These are phyloP conservation scores for Alethe diademata DNA, from an alignment of 2,113 vertebrate species.

Conservation along the genomic window DNA sequence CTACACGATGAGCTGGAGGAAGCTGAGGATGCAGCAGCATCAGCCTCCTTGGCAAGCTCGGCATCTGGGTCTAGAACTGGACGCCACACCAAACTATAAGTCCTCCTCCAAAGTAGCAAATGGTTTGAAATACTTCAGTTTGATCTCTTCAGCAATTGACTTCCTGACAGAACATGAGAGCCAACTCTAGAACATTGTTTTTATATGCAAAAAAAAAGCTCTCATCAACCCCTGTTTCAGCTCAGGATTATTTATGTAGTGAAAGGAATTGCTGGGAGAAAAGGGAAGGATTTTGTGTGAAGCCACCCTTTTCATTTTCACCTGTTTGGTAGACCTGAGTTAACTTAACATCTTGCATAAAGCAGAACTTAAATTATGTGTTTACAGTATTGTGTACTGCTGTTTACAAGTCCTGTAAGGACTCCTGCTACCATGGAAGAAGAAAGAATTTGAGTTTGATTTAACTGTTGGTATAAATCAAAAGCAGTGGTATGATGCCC, in stretches of 20 bases:
- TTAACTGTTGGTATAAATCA: slow-evolving; percentile 6
- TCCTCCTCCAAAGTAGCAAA: slow-evolving; percentile 50
- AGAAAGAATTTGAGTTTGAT: slow-evolving; percentile 37
- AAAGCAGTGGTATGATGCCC: neutral
- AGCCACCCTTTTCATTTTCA: slow-evolving; percentile 71
- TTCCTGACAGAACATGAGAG: slow-evolving; percentile 63
- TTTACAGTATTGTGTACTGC: slow-evolving; percentile 83
- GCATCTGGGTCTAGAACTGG: slow-evolving; percentile 78
- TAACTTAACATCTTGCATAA: slow-evolving; percentile 73
- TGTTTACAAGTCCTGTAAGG: slow-evolving; percentile 80
- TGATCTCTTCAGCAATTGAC: slow-evolving; percentile 61
- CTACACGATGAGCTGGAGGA: slow-evolving; percentile 93
- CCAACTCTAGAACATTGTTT: slow-evolving; percentile 54
- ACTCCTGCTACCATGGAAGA: slow-evolving; percentile 70
- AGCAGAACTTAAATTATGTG: slow-evolving; percentile 72
- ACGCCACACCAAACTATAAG: slow-evolving; percentile 89
- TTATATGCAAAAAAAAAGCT: slow-evolving; percentile 75
- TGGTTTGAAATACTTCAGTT: slow-evolving; percentile 47
- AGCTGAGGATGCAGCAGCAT: slow-evolving; percentile 88
- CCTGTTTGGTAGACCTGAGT: slow-evolving; percentile 63
- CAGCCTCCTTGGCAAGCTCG: slow-evolving; percentile 78
- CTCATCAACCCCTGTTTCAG: slow-evolving; percentile 66
- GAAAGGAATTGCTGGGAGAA: slow-evolving; percentile 64
- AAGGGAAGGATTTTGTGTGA: slow-evolving; percentile 72
- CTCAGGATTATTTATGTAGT: slow-evolving; percentile 81